These are phyloP conservation scores for Meriones psammophilus DNA, from an alignment of 2,797 vertebrate genomes.

Conservation along the genomic window DNA sequence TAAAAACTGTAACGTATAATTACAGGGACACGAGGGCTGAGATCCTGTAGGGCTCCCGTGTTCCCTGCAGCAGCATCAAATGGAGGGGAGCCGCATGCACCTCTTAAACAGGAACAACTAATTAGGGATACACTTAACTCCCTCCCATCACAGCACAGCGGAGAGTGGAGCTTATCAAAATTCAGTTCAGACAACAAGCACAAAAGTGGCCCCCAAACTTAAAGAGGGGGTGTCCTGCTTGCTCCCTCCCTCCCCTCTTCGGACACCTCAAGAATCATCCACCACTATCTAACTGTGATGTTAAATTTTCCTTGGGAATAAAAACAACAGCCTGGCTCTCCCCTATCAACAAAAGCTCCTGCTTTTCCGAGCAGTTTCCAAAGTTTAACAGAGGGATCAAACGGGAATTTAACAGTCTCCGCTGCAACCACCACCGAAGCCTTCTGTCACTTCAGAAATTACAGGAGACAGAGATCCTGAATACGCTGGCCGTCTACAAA, in stretches of 20 bases:
- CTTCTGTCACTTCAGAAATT: conserved; percentile 70
- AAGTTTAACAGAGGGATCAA: conserved; percentile 86
- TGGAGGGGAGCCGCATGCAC: conserved; percentile 60
- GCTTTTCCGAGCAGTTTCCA: conserved; percentile 86
- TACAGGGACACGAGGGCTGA: conserved; percentile 72
- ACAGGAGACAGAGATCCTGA: conserved; percentile 66
- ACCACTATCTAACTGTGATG: conserved; percentile 71
- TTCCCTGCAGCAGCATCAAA: conserved; percentile 70
- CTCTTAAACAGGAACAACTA: conserved; percentile 81
- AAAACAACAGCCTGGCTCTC: conserved; percentile 52
- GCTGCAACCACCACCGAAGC: conserved; percentile 74
- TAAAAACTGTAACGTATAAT: conserved; percentile 75
- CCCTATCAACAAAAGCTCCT: conserved; percentile 89
- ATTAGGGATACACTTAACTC: conserved; percentile 73
- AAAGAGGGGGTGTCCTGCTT: conserved; percentile 66
- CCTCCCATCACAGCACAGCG: conserved; percentile 65
- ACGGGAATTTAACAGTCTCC: conserved; percentile 81
- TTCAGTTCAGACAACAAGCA: conserved; percentile 73
- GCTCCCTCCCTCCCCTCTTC: conserved; percentile 34
- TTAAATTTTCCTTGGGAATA: conserved; percentile 82
- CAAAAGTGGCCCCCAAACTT: conserved; percentile 80
- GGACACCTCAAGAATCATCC: conserved; percentile 79
- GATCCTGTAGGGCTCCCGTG: conserved; percentile 68
- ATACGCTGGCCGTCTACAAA: conserved; percentile 65
- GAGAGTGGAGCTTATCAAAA: conserved; percentile 80